A percentile compares a stretch with the other conserved stretches of the same genome.
Conservation (phyloP, 2,888 invertebrate genomes). For the Tiliacea aurago region DNA sequence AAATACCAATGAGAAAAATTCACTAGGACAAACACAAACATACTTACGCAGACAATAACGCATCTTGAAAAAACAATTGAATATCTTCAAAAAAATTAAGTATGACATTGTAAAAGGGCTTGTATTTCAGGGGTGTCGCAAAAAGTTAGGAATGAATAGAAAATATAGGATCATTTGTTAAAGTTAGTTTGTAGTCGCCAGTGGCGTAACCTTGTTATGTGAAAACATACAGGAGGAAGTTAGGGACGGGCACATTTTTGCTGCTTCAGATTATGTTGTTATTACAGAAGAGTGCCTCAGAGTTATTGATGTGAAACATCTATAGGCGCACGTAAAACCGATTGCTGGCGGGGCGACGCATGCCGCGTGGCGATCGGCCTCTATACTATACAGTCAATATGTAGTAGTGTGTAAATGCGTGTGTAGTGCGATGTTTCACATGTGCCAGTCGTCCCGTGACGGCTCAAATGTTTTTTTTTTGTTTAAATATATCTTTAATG, state of each 20-base stretch:
- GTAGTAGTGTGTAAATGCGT: too few relatives aligned
- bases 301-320: too few relatives aligned
- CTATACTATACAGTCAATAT: too few relatives aligned
- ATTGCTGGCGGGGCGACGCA: too few relatives aligned
- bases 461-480: too few relatives aligned
- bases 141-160: slow-evolving; percentile 73
- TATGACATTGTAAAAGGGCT: slow-evolving; percentile 36
- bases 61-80: slow-evolving; percentile 12
- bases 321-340: too few relatives aligned
- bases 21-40: slow-evolving; percentile 5
- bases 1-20: slow-evolving; percentile 24
- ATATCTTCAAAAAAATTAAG: slow-evolving; percentile 6
- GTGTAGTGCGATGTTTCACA: too few relatives aligned
- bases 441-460: too few relatives aligned
- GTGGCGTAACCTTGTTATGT: slow-evolving; percentile 40
- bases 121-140: slow-evolving; percentile 58
- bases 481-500: too few relatives aligned
- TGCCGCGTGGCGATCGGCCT: too few relatives aligned
- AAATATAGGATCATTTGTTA: slow-evolving; percentile 69
- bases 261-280: background rate
- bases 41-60: background rate
- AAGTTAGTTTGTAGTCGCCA: slow-evolving; percentile 41
- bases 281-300: too few relatives aligned
- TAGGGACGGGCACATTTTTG: slow-evolving; percentile 6
- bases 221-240: slow-evolving; percentile 25